Conservation (phyloP, 2,888 invertebrate species). For the Drosophila paracracens region DNA sequence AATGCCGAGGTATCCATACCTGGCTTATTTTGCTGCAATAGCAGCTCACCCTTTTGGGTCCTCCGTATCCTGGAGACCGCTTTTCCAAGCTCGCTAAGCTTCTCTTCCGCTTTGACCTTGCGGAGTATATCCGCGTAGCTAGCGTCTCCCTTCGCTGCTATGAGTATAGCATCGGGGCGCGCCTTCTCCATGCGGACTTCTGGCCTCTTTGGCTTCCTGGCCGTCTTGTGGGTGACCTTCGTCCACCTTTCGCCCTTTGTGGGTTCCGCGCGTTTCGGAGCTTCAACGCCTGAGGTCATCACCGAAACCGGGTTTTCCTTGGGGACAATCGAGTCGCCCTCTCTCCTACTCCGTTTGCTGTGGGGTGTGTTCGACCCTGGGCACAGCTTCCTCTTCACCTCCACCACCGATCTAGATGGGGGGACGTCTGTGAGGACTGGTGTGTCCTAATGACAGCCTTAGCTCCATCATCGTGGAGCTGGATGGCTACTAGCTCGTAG, state of each 20-base stretch:
- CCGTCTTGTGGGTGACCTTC: not conserved
- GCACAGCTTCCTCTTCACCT: not conserved
- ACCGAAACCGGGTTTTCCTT: no score
- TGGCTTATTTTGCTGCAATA: no score
- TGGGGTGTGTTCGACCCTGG: not conserved
- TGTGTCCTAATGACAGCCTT: not conserved
- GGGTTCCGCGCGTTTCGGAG: no score
- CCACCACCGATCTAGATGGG: not conserved
- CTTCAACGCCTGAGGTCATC: no score
- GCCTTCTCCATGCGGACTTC: not conserved
- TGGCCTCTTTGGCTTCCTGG: not conserved
- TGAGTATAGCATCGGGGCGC: not conserved
- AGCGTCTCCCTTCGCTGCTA: not conserved
- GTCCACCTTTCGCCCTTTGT: no score
- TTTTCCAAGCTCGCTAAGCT: no score
- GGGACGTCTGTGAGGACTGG: not conserved
- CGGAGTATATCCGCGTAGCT: not conserved
- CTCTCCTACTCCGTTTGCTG: no score
- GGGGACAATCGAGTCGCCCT: no score
- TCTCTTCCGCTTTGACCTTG: no score
- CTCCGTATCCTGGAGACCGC: no score
- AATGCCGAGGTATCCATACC: no score
- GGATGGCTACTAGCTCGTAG: not conserved
- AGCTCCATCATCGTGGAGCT: not conserved
- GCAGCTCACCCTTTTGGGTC: no score